phyloP scores from a whole-genome alignment of 2,797 vertebrate genomes.

The Acropternis orthonyx region DNA sequence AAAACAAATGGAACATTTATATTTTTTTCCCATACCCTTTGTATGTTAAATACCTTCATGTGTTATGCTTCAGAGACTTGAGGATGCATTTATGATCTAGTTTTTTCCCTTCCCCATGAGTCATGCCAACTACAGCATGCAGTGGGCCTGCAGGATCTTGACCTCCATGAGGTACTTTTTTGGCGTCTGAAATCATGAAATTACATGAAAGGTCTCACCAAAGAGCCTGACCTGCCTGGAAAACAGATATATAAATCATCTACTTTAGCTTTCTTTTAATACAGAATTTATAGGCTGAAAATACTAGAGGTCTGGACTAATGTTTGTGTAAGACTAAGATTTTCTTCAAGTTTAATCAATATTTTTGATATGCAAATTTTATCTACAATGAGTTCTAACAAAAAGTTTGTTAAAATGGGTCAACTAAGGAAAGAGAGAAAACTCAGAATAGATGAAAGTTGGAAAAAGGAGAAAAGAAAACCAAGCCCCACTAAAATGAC shows the following conservation, averaged over 20 bases:
- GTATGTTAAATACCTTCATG: neutral
- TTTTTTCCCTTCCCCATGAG: accelerated
- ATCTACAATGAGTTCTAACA: neutral
- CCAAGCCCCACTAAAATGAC: neutral
- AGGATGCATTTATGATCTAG: neutral
- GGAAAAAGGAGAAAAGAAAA: neutral
- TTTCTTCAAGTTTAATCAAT: neutral
- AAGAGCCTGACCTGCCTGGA: neutral
- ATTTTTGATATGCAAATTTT: neutral
- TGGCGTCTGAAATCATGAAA: neutral
- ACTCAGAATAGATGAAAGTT: neutral
- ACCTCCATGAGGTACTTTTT: neutral
- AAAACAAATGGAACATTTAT: neutral
- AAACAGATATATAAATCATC: neutral
- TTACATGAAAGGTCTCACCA: neutral
- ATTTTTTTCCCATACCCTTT: neutral
- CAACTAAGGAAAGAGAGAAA: neutral
- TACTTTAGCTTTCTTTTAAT: neutral
- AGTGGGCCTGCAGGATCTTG: neutral
- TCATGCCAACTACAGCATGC: neutral
- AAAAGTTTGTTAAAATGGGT: neutral
- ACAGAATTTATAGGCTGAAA: neutral
- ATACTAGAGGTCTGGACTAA: neutral
- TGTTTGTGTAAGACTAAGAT: neutral
- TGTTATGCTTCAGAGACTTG: neutral